Base-by-base conservation (phyloP, 2,113 vertebrate genomes). In the Climacteris rufus region DNA sequence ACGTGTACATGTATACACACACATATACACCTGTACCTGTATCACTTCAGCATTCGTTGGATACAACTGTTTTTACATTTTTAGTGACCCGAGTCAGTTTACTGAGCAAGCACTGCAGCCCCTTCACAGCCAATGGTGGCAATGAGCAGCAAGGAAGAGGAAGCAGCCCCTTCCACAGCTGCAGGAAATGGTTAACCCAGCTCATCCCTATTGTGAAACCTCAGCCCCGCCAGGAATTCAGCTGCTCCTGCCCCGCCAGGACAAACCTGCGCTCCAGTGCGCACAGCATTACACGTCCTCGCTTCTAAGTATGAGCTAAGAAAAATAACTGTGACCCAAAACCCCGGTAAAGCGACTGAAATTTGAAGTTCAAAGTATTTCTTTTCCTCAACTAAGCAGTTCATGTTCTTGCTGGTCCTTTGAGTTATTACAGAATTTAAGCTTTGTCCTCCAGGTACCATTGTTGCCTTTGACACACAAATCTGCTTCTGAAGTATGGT, bases 161-260 rank as follows among this genome's bases (percentile, higher is more conserved):
- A 97, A 97, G 45, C 25, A 37, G 66, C 37, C 82, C 77, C 50
- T 88, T 88, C 61, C 94, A 76, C 20, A 0, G 49, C 63, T 52
- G 5, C 68, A 77, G 96, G 96, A 97, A 97, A 94, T 61, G 79
- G 90, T 92, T 86, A 83, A 88, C 76, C 60, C 68, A 33, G 68
- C 83, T 96, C 85, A 93, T 80, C 85, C 42, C 78, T 37, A 39
- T 53, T 95, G 94, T 83, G 85, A 95, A 93, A 90, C 77, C 81
- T 56, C 95, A 89, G 56, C 31, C 91, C 85, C 2, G 3, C 70
- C 63, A 93, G 76, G 87, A 94, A 95, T 89, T 69, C 74, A 59
- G 72, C 42, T 35, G 50, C 64, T 78, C 68, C 39, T 76, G 90
- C 75, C 72, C n/a, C 59, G 27, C 42, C 53, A 0, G 2, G 54